Evolutionary conservation across 2,888 invertebrate genomes (phyloP).

Genomic region (Sphaerophoria taeniata): DNA sequence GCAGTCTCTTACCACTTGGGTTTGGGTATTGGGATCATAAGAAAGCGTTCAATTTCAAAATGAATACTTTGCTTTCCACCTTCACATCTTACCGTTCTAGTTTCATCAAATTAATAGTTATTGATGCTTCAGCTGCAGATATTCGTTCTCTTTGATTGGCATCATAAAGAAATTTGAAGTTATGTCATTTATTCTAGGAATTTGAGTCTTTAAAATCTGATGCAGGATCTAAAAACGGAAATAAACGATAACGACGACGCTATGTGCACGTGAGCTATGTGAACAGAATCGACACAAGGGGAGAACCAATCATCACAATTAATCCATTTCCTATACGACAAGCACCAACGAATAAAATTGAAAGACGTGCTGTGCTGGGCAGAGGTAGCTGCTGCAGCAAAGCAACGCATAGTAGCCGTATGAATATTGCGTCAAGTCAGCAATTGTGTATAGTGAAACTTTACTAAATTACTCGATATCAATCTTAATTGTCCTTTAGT

Average conservation of each 20-base stretch:
- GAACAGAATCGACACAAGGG: not conserved
- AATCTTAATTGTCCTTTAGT: constrained; percentile 71
- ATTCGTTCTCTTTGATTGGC: constrained; percentile 26
- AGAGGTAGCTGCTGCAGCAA: constrained; percentile 12
- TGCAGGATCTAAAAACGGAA: not conserved
- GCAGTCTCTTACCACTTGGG: not conserved
- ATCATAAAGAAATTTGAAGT: constrained; percentile 29
- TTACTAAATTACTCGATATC: constrained; percentile 69
- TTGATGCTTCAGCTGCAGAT: constrained; percentile 19
- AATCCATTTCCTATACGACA: constrained; percentile 53
- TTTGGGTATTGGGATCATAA: not conserved
- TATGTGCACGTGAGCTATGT: too few species aligned
- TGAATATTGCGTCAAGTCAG: constrained; percentile 68
- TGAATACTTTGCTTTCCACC: not conserved
- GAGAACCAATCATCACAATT: constrained; percentile 36
- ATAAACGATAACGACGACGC: not conserved
- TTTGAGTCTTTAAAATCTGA: constrained; percentile 7
- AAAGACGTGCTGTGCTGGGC: constrained; percentile 32
- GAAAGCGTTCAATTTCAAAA: not conserved
- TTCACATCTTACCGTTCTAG: not conserved
- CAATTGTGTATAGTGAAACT: constrained; percentile 65
- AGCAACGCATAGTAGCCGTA: constrained; percentile 50
- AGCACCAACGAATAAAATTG: constrained; percentile 3
- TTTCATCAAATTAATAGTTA: constrained; percentile 9
- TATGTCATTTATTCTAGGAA: constrained; percentile 7